Conservation (phyloP, 2,113 vertebrate species). For the Vombatus ursinus region DNA sequence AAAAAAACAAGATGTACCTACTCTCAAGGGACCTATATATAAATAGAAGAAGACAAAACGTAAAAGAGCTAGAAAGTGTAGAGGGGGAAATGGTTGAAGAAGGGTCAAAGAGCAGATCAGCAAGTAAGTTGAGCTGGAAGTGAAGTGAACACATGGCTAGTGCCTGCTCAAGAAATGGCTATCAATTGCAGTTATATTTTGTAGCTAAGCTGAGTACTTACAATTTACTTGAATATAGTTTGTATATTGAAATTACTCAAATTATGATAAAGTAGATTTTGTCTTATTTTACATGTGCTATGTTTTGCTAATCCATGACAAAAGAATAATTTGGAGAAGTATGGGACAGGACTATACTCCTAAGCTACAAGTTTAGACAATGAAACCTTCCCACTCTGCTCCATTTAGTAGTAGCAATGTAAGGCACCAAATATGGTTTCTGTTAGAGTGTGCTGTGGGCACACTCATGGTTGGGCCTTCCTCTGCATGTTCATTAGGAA, state of each 20-base stretch:
- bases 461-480: background rate
- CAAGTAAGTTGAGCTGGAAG: background rate
- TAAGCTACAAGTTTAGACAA: background rate
- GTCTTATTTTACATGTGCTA: accelerated
- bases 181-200: background rate
- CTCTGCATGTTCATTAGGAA: constrained; percentile 39
- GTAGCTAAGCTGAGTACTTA: background rate
- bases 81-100: background rate
- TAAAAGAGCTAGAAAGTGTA: background rate
- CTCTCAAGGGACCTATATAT: background rate
- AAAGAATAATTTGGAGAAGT: background rate
- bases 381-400: background rate
- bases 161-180: background rate
- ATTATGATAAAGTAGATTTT: background rate
- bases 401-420: background rate
- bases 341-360: background rate
- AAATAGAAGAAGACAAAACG: background rate
- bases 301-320: background rate
- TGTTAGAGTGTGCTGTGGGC: background rate
- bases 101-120: background rate
- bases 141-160: background rate
- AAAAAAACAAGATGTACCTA: background rate
- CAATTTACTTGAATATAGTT: background rate
- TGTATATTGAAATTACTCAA: background rate
- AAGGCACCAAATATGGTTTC: background rate